phyloP scores from a whole-genome alignment of 2,113 vertebrate genomes.

The Istiophorus platypterus region DNA sequence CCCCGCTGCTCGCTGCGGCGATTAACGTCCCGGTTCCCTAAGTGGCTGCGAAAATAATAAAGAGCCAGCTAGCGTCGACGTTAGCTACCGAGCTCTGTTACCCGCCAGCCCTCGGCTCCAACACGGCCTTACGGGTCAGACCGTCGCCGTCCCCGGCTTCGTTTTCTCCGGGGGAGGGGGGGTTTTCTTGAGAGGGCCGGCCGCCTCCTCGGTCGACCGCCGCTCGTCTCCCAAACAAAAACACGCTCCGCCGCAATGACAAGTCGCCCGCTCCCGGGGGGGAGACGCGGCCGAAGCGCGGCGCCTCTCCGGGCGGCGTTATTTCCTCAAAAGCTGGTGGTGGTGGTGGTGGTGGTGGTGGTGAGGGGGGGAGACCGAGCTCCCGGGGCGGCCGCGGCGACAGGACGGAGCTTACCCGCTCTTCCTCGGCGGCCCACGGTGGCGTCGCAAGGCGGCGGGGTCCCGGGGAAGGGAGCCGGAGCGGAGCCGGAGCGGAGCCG shows the following conservation, averaged over 20 bases:
- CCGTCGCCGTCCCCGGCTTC: background rate
- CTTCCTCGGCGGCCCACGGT: background rate
- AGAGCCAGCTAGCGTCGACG: slow-evolving; percentile 30
- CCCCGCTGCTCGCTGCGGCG: slow-evolving; percentile 41
- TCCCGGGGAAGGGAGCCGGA: background rate
- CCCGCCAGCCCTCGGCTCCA: background rate
- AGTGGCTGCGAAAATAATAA: background rate
- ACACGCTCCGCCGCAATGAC: slow-evolving; percentile 69
- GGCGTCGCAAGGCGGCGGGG: background rate
- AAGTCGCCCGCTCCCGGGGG: slow-evolving; percentile 61
- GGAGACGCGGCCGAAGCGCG: too few relatives aligned
- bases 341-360: too few relatives aligned
- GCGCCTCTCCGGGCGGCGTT: slow-evolving; percentile 26
- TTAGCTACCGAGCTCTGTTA: slow-evolving; percentile 30
- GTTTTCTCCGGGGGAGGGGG: background rate
- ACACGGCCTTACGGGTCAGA: background rate
- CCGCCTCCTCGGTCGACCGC: slow-evolving; percentile 25
- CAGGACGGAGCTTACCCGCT: slow-evolving; percentile 41
- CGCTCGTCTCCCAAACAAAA: slow-evolving; percentile 53
- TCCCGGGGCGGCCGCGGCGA: background rate
- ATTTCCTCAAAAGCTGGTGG: background rate
- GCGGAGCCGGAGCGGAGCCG: slow-evolving; percentile 14
- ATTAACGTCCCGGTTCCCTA: slow-evolving; percentile 1
- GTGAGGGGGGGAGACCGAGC: too few relatives aligned
- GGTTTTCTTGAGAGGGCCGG: background rate